Evolutionary conservation across 2,113 vertebrate species (phyloP).

Genomic region (Peromyscus maniculatus): DNA sequence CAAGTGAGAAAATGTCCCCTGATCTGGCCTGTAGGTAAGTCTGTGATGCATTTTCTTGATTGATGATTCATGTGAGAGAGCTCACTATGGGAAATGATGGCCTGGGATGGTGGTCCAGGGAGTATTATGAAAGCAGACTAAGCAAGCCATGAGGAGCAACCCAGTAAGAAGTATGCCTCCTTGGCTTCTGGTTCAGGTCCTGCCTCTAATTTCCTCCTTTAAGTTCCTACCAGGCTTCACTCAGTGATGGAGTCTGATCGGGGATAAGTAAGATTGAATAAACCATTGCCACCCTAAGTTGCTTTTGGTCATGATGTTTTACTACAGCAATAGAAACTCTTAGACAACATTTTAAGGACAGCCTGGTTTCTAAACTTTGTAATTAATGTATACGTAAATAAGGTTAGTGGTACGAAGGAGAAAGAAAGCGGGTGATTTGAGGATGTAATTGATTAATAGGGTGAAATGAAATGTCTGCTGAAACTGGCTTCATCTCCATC

Average conservation of each 20-base stretch:
- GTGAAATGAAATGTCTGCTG: background rate
- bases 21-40: background rate
- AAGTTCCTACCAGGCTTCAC: background rate
- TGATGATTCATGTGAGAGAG: background rate
- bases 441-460: background rate
- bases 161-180: background rate
- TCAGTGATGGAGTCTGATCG: background rate
- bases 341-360: slow-evolving; percentile 46
- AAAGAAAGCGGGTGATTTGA: background rate
- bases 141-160: background rate
- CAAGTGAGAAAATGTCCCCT: background rate
- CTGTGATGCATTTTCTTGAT: background rate
- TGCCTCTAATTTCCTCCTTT: background rate
- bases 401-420: background rate
- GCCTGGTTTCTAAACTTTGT: slow-evolving; percentile 25
- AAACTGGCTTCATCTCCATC: slow-evolving; percentile 53
- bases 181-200: background rate
- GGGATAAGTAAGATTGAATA: background rate
- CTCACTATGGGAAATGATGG: background rate
- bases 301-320: background rate
- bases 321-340: background rate
- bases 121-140: background rate
- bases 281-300: background rate
- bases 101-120: background rate
- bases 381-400: slow-evolving; percentile 7